A percentile compares a stretch with the other conserved stretches of the same genome.
These are phyloP conservation scores for Apodemus agrarius DNA, from an alignment of 2,797 vertebrate genomes.

Conservation along the genomic window DNA sequence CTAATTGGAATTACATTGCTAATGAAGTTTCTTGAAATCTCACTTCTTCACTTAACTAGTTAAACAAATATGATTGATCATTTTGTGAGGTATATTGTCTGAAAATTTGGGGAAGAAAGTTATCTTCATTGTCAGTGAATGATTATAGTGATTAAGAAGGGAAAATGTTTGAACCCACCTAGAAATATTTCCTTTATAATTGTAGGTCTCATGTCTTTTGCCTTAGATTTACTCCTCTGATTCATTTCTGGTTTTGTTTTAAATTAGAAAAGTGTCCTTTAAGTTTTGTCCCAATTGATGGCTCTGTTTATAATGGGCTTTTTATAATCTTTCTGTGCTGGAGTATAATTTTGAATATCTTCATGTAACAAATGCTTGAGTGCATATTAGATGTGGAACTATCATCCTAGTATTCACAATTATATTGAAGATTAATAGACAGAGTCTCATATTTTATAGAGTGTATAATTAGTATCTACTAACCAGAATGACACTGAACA, in stretches of 20 bases:
- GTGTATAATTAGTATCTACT: constrained; percentile 38
- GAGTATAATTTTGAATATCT: constrained; percentile 44
- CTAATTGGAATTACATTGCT: neutral
- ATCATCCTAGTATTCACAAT: neutral
- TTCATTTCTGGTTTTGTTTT: constrained; percentile 55
- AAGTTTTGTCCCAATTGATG: constrained; percentile 10
- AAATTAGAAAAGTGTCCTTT: neutral
- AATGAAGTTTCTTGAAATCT: constrained; percentile 54
- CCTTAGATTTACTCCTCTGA: constrained; percentile 35
- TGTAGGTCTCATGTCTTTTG: constrained; percentile 14
- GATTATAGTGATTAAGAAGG: constrained; percentile 13
- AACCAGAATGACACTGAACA: neutral
- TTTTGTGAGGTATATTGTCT: constrained; percentile 1
- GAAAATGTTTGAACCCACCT: constrained; percentile 45
- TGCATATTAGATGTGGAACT: constrained; percentile 12
- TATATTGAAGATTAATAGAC: constrained; percentile 1
- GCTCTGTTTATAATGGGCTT: neutral
- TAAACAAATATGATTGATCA: constrained; percentile 43
- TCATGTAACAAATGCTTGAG: constrained; percentile 39
- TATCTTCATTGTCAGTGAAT: constrained; percentile 38
- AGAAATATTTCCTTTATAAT: constrained; percentile 31
- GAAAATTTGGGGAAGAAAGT: constrained; percentile 30
- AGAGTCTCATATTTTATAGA: neutral
- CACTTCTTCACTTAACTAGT: constrained; percentile 28
- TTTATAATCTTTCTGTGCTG: constrained; percentile 31